Percentiles rank a stretch among this genome's conserved stretches.
Conservation (phyloP, 2,797 vertebrate genomes). For the Chelon labrosus region DNA sequence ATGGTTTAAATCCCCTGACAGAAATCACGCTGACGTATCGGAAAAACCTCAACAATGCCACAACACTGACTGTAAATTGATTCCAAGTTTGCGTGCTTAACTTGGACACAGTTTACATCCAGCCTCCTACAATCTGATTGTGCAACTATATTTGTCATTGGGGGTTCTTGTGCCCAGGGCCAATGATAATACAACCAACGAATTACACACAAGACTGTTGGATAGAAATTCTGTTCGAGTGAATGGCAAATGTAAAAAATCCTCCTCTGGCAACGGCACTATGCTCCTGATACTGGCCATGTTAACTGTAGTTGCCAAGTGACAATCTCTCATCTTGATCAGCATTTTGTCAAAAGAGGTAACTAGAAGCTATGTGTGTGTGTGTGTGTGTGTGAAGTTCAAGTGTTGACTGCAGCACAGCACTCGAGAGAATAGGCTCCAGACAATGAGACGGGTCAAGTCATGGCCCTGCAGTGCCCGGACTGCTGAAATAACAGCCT, state of each 20-base stretch:
- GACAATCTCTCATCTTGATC: constrained; percentile 71
- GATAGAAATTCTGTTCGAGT: constrained; percentile 49
- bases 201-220: constrained; percentile 62
- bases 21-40: constrained; percentile 66
- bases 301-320: constrained; percentile 68
- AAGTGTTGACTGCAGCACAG: constrained; percentile 57
- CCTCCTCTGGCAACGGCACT: constrained; percentile 19
- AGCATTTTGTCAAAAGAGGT: constrained; percentile 45
- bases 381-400: constrained; percentile 50
- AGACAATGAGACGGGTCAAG: constrained; percentile 66
- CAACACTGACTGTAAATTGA: constrained; percentile 26
- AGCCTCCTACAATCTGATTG: constrained; percentile 67
- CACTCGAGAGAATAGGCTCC: constrained; percentile 61
- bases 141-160: constrained; percentile 71
- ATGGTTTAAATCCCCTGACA: constrained; percentile 64
- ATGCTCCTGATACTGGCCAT: constrained; percentile 26
- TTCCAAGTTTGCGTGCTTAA: constrained; percentile 58
- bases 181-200: constrained; percentile 76
- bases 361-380: constrained; percentile 43
- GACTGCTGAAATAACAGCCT: constrained; percentile 73
- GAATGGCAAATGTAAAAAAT: constrained; percentile 33
- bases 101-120: constrained; percentile 59
- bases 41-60: constrained; percentile 59
- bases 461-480: constrained; percentile 36
- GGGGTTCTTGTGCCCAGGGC: constrained; percentile 51